A percentile compares a stretch with the other conserved stretches of the same genome.
Conservation (phyloP, 2,888 invertebrate genomes). For the Pristionchus fissidentatus region DNA sequence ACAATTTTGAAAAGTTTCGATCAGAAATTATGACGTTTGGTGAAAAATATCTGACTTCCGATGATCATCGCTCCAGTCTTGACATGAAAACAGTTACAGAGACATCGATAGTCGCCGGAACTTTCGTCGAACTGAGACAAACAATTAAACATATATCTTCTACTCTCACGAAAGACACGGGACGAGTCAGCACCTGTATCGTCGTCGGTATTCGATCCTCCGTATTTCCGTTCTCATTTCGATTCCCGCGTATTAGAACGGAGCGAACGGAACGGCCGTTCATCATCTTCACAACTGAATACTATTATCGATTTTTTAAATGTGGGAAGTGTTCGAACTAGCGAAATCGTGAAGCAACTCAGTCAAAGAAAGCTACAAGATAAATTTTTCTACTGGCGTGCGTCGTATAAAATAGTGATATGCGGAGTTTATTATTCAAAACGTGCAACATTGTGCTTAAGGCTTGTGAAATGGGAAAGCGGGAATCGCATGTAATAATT, state of each 20-base stretch:
- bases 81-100: constrained; percentile 75
- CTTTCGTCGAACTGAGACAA: constrained; percentile 35
- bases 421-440: too few species aligned
- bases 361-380: too few species aligned
- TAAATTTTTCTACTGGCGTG: too few species aligned
- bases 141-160: neutral
- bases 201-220: constrained; percentile 57
- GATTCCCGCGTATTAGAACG: constrained; percentile 68
- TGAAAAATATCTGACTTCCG: constrained; percentile 58
- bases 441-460: neutral
- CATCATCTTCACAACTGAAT: constrained; percentile 60
- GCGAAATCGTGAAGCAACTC: too few species aligned
- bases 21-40: too few species aligned
- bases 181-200: constrained; percentile 10
- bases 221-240: constrained; percentile 61
- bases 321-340: too few species aligned
- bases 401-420: too few species aligned
- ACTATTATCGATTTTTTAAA: too few species aligned
- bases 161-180: neutral
- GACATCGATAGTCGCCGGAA: constrained; percentile 71
- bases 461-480: neutral
- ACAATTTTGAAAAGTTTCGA: neutral
- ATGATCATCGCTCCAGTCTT: constrained; percentile 73
- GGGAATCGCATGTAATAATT: neutral
- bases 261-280: constrained; percentile 71